phyloP scores from a whole-genome alignment of 2,797 vertebrate species.

The Mionectes olivaceus region DNA sequence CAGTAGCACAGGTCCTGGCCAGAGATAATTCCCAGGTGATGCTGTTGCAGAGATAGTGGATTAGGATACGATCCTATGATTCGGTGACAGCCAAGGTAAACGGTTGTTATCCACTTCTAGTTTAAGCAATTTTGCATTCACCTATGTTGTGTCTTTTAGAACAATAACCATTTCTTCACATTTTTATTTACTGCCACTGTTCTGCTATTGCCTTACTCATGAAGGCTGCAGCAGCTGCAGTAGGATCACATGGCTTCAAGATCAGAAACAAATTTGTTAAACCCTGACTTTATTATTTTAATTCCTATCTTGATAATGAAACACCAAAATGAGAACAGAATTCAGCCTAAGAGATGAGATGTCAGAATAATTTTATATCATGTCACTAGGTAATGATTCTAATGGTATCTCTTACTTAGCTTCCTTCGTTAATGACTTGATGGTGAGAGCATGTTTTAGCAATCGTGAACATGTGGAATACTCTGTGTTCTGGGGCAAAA shows the following conservation, averaged over 20 bases:
- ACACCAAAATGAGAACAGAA: not conserved
- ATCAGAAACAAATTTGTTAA: slow-evolving; percentile 21
- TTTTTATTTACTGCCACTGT: not conserved
- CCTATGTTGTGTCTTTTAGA: not conserved
- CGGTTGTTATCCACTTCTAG: not conserved
- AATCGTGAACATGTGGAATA: not conserved
- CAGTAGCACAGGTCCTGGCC: not conserved
- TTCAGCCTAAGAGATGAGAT: not conserved
- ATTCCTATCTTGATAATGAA: not conserved
- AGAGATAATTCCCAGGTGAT: not conserved
- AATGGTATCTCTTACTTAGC: slow-evolving; percentile 31
- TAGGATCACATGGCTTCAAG: not conserved
- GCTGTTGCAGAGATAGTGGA: not conserved
- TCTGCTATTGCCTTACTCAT: not conserved
- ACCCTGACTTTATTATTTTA: not conserved
- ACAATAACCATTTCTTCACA: not conserved
- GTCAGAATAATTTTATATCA: slow-evolving; percentile 39
- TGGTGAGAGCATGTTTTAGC: slow-evolving; percentile 23
- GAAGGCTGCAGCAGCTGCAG: not conserved
- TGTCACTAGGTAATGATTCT: slow-evolving; percentile 41
- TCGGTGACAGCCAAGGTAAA: not conserved
- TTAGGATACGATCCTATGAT: not conserved
- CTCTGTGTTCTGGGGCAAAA: not conserved
- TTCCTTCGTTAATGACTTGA: slow-evolving; percentile 3
- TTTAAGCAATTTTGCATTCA: not conserved